Evolutionary conservation across 2,797 vertebrate species (phyloP).

Genomic region (Propithecus deckenii): DNA sequence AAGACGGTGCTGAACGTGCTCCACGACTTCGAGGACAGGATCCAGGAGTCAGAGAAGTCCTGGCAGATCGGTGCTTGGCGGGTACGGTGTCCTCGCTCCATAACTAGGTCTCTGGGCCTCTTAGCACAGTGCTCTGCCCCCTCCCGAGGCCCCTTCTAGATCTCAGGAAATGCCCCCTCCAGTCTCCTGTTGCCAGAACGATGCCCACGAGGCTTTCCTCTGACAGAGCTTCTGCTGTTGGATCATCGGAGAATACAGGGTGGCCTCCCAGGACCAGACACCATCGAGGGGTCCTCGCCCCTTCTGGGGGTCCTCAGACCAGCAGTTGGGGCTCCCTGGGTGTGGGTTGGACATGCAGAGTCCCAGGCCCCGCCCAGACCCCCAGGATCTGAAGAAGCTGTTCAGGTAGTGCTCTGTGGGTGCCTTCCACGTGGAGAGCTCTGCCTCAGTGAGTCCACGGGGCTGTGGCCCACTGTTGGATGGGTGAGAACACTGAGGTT

Average conservation of each 20-base stretch:
- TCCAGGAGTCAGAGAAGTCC: slow-evolving; percentile 71
- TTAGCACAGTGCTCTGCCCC: fast-evolving
- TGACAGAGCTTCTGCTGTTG: neutral
- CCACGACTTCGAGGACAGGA: slow-evolving; percentile 72
- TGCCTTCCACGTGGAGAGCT: fast-evolving
- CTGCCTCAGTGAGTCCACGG: neutral
- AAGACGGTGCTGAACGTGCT: slow-evolving; percentile 68
- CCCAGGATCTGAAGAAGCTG: neutral
- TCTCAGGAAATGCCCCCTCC: neutral
- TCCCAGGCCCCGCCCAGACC: neutral
- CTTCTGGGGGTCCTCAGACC: too few species aligned
- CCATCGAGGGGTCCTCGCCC: too few species aligned
- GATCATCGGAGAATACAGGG: neutral
- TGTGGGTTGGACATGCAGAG: neutral
- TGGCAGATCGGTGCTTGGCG: slow-evolving; percentile 75
- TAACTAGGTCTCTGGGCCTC: fast-evolving
- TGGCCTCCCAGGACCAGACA: neutral
- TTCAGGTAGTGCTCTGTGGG: fast-evolving
- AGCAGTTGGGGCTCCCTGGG: neutral
- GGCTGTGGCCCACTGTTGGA: fast-evolving
- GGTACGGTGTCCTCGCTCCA: neutral
- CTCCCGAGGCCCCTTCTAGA: neutral
- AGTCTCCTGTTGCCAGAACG: fast-evolving
- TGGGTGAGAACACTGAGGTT: fast-evolving
- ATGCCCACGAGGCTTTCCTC: fast-evolving